phyloP scores from a whole-genome alignment of 1,140 invertebrate species.

The Listronotus bonariensis region DNA sequence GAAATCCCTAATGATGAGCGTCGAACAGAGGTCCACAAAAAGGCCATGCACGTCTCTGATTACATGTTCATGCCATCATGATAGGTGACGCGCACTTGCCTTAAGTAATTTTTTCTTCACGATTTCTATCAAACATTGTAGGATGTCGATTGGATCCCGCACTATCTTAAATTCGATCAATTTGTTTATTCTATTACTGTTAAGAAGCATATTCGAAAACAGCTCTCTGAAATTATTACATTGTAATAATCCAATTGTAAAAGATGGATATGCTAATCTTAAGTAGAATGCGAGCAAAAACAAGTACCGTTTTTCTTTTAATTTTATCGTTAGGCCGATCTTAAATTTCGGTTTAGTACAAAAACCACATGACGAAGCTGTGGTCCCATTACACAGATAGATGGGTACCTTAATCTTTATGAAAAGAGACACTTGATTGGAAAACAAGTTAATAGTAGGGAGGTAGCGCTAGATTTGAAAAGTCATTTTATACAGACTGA shows the following conservation, averaged over 20 bases:
- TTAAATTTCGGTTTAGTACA: conserved; percentile 1
- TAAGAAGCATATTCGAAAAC: conserved; percentile 26
- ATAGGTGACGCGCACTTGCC: background rate
- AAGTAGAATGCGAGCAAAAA: conserved; percentile 23
- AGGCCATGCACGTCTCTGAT: background rate
- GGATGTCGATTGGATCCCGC: background rate
- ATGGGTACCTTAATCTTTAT: too few relatives aligned
- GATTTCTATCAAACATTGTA: conserved; percentile 6
- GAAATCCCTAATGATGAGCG: too few relatives aligned
- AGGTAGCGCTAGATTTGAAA: too few relatives aligned
- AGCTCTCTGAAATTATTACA: conserved; percentile 13
- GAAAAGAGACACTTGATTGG: too few relatives aligned
- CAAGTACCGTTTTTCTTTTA: conserved; percentile 21
- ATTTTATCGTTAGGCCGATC: conserved; percentile 5
- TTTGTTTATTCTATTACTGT: conserved; percentile 27
- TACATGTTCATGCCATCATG: background rate
- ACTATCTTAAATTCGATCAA: conserved; percentile 25
- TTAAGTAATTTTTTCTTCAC: background rate
- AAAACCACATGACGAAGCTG: too few relatives aligned
- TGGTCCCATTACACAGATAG: too few relatives aligned
- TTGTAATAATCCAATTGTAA: conserved; percentile 20
- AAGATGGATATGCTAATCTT: conserved; percentile 26
- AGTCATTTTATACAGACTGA: too few relatives aligned
- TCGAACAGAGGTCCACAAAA: too few relatives aligned
- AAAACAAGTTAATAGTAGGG: too few relatives aligned